Evolutionary conservation across 2,797 vertebrate species (phyloP).

Genomic region (Megaceryle alcyon): DNA sequence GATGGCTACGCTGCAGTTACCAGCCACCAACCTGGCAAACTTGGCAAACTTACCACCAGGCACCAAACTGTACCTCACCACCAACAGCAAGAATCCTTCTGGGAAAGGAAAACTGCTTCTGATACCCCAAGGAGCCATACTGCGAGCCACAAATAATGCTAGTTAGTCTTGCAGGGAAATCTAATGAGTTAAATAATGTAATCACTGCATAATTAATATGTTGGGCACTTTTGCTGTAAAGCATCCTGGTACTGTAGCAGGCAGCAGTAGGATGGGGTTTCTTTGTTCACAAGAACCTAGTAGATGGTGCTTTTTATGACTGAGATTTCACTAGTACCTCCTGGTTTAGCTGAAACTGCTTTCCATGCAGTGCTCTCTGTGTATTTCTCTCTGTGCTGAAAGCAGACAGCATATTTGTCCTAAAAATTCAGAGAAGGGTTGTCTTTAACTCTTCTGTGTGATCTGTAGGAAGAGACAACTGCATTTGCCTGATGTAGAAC

Average conservation of each 20-base stretch:
- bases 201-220: conserved; percentile 35
- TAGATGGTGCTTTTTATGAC: background rate
- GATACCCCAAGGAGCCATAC: conserved; percentile 97
- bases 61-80: conserved; percentile 98
- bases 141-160: conserved; percentile 89
- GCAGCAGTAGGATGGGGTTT: background rate
- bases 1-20: conserved; percentile 97
- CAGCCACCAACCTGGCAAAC: conserved; percentile 96
- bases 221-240: background rate
- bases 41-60: conserved; percentile 96
- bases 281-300: background rate
- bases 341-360: background rate
- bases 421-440: background rate
- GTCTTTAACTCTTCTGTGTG: background rate
- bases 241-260: background rate
- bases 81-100: conserved; percentile 98
- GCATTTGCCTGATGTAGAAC: background rate
- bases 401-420: background rate
- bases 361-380: background rate
- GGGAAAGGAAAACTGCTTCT: conserved; percentile 98
- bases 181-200: conserved; percentile 61
- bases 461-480: background rate
- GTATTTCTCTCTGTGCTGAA: background rate
- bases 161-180: conserved; percentile 78
- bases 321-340: background rate